Evolutionary conservation across 1,140 invertebrate genomes (phyloP).

Genomic region (Drosophila albomicans): DNA sequence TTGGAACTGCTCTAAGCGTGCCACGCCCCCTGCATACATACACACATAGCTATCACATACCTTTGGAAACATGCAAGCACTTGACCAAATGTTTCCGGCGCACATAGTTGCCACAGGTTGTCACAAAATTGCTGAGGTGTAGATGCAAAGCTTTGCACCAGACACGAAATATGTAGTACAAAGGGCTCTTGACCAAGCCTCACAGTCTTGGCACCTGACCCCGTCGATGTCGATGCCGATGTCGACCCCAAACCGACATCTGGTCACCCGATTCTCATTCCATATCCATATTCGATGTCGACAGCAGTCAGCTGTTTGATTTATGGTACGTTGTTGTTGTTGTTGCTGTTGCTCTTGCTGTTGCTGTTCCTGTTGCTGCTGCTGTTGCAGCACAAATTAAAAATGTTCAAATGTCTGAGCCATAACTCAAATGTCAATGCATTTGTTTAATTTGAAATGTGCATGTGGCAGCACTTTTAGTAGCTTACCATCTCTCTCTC

Average conservation of each 20-base stretch:
- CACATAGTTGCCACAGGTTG: conserved; percentile 70
- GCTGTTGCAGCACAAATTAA: conserved; percentile 69
- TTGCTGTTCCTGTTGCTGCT: conserved; percentile 29
- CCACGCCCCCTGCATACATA: conserved; percentile 37
- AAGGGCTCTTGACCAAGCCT: conserved; percentile 29
- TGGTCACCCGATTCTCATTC: conserved; percentile 3
- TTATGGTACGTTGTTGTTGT: conserved; percentile 53
- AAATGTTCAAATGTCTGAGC: conserved; percentile 72
- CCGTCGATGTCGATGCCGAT: conserved; percentile 21
- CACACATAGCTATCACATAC: conserved; percentile 22
- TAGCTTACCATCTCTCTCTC: conserved; percentile 7
- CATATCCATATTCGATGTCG: conserved; percentile 52
- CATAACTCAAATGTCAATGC: conserved; percentile 79
- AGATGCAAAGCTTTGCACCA: conserved; percentile 46
- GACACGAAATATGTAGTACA: conserved; percentile 31
- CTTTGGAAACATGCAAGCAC: conserved; percentile 25
- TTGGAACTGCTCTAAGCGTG: conserved; percentile 58
- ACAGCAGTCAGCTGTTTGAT: conserved; percentile 81
- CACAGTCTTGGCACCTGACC: conserved; percentile 39
- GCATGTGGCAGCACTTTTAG: conserved; percentile 68
- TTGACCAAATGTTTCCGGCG: conserved; percentile 72
- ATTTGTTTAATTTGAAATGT: conserved; percentile 76
- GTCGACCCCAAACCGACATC: background rate
- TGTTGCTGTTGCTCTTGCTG: conserved; percentile 23
- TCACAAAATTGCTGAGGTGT: conserved; percentile 70